These are phyloP conservation scores for Spatulosminthurus flaviceps DNA, from an alignment of 2,888 invertebrate genomes.

Conservation along the genomic window DNA sequence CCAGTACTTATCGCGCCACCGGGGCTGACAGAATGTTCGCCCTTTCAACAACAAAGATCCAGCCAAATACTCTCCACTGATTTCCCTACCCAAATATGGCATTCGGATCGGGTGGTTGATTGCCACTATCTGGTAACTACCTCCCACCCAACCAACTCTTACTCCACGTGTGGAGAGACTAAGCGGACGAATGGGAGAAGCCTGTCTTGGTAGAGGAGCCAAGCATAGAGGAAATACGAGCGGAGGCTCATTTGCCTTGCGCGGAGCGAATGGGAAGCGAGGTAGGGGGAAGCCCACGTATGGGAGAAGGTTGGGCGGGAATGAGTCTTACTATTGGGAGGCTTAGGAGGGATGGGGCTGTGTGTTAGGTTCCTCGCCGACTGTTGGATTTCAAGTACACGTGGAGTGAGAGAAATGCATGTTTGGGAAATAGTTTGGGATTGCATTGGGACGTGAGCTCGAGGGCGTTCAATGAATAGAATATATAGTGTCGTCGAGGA, in stretches of 20 bases:
- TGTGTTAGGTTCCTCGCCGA: background rate
- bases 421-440: slow-evolving; percentile 14
- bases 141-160: slow-evolving; percentile 55
- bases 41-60: slow-evolving; percentile 63
- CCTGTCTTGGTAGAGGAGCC: background rate
- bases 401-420: slow-evolving; percentile 13
- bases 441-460: background rate
- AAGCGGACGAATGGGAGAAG: background rate
- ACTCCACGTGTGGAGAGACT: slow-evolving; percentile 47
- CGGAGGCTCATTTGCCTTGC: too few relatives aligned
- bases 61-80: slow-evolving; percentile 65
- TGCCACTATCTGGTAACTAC: slow-evolving; percentile 59
- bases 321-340: background rate
- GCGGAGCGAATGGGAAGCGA: background rate
- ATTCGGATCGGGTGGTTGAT: slow-evolving; percentile 63
- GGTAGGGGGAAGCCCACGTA: background rate
- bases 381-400: background rate
- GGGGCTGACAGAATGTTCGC: slow-evolving; percentile 59
- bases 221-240: background rate
- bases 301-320: background rate
- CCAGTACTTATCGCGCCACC: slow-evolving; percentile 60
- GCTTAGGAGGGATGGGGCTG: background rate
- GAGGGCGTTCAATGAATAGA: slow-evolving; percentile 20
- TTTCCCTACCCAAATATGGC: slow-evolving; percentile 65
- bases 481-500: slow-evolving; percentile 12